Conservation (phyloP, 2,888 invertebrate genomes). For the Acrobasis repandana region DNA sequence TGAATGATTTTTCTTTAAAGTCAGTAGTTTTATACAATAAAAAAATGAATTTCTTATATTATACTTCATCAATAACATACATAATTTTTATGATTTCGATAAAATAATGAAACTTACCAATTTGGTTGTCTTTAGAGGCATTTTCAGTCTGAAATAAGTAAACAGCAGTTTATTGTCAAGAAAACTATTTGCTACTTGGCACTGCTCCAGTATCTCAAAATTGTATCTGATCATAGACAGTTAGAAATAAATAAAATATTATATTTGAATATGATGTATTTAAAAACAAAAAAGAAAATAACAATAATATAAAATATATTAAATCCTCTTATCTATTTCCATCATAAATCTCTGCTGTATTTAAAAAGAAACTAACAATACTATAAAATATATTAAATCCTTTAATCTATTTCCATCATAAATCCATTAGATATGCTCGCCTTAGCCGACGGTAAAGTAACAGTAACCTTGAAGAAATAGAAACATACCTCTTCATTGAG, state of each 20-base stretch:
- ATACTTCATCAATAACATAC: not conserved
- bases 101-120: slow-evolving; percentile 72
- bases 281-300: slow-evolving; percentile 19
- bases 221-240: not conserved
- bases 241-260: slow-evolving; percentile 18
- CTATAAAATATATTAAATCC: slow-evolving; percentile 16
- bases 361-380: slow-evolving; percentile 12
- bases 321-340: too few relatives aligned
- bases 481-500: slow-evolving; percentile 89
- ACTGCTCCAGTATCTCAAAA: not conserved
- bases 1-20: not conserved
- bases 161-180: slow-evolving; percentile 24
- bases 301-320: slow-evolving; percentile 21
- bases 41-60: not conserved
- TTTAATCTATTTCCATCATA: slow-evolving; percentile 70
- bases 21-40: not conserved
- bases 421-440: slow-evolving; percentile 58
- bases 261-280: slow-evolving; percentile 23
- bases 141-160: slow-evolving; percentile 80
- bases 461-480: slow-evolving; percentile 75
- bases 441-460: slow-evolving; percentile 55
- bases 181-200: slow-evolving; percentile 4
- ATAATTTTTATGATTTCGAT: not conserved
- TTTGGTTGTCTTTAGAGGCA: slow-evolving; percentile 74
- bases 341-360: too few relatives aligned